These are phyloP conservation scores for Herpailurus yagouaroundi DNA, from an alignment of 2,113 vertebrate species.

Conservation along the genomic window DNA sequence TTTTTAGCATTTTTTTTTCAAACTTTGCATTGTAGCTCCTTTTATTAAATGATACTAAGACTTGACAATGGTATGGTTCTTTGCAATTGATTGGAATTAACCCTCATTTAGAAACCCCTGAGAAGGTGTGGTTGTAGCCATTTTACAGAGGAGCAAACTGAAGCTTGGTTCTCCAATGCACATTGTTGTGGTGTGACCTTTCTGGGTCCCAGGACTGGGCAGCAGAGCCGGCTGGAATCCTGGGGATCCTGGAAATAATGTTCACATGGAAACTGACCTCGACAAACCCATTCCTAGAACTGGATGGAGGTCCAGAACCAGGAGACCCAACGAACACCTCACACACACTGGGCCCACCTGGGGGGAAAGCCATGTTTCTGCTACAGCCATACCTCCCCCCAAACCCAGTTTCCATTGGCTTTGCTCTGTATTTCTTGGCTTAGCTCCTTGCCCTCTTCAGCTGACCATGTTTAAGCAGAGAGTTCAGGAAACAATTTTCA, in stretches of 20 bases:
- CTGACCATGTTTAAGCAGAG: constrained; percentile 24
- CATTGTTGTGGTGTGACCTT: neutral
- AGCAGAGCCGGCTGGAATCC: neutral
- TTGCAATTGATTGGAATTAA: neutral
- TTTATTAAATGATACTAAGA: neutral
- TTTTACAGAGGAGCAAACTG: neutral
- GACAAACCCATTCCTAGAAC: neutral
- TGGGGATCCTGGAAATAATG: neutral
- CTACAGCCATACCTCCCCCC: neutral
- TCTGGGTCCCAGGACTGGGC: neutral
- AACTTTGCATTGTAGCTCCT: constrained; percentile 20
- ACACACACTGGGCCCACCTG: neutral
- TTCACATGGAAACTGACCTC: neutral
- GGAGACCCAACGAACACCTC: neutral
- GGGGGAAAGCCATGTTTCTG: neutral
- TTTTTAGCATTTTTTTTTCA: neutral
- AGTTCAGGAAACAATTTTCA: constrained; percentile 62
- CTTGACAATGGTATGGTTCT: neutral
- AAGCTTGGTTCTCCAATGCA: neutral
- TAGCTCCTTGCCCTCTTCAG: constrained; percentile 26
- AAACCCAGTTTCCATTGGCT: constrained; percentile 3
- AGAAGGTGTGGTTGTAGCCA: neutral
- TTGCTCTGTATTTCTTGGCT: constrained; percentile 55
- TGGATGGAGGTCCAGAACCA: neutral
- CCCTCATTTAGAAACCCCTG: neutral